These are phyloP conservation scores for Octodon degus DNA, from an alignment of 2,113 vertebrate genomes.

Conservation along the genomic window DNA sequence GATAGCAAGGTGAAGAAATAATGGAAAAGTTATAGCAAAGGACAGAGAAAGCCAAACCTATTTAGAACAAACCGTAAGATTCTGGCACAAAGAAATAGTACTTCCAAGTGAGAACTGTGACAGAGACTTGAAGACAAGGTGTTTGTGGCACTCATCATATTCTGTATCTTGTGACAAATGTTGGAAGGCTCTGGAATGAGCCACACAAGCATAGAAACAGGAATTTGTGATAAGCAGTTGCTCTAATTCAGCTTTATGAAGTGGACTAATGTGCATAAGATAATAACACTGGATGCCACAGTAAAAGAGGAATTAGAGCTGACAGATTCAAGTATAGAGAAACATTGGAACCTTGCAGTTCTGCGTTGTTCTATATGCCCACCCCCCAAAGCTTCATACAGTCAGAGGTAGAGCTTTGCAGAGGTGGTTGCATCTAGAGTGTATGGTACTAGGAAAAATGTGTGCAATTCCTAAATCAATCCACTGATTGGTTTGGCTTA, in stretches of 20 bases:
- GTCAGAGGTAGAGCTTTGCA: neutral
- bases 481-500: neutral
- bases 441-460: neutral
- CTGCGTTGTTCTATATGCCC: neutral
- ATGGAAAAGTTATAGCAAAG: neutral
- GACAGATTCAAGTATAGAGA: neutral
- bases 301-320: neutral
- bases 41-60: neutral
- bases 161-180: neutral
- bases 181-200: neutral
- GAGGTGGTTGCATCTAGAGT: neutral
- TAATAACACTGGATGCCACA: neutral
- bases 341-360: neutral
- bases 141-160: neutral
- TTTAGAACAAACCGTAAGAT: neutral
- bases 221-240: neutral
- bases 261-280: neutral
- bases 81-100: neutral
- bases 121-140: neutral
- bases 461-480: neutral
- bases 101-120: neutral
- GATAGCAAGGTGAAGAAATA: neutral
- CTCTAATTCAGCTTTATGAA: neutral
- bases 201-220: neutral
- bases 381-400: neutral